Conservation (phyloP, 2,888 invertebrate species). For the Congeria kusceri region DNA sequence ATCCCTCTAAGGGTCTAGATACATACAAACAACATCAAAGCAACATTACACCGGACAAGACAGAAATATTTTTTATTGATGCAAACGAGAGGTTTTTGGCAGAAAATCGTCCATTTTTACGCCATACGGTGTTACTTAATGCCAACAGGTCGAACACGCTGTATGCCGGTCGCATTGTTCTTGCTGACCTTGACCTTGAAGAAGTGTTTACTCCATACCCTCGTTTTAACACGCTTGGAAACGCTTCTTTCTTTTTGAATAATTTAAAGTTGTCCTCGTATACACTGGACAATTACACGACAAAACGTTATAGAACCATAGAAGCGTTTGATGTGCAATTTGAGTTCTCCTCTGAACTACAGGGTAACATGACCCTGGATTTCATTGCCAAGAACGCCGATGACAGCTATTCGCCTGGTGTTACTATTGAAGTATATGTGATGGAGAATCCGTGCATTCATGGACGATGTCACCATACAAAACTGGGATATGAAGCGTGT, state of each 20-base stretch:
- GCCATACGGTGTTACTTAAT: conserved; percentile 14
- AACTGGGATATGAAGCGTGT: conserved; percentile 31
- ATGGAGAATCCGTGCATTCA: conserved; percentile 55
- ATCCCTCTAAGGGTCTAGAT: no score
- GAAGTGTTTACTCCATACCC: no score
- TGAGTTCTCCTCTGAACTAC: conserved; percentile 19
- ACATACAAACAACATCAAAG: no score
- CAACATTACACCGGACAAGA: conserved; percentile 27
- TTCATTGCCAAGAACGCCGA: no score
- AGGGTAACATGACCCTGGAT: conserved; percentile 55
- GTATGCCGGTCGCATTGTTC: conserved; percentile 38
- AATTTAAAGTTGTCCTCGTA: no score
- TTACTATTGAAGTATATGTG: no score
- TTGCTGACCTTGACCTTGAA: conserved; percentile 45
- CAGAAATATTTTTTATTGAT: conserved; percentile 44
- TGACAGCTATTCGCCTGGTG: no score
- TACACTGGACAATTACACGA: conserved; percentile 17
- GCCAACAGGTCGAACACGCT: conserved; percentile 34
- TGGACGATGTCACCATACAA: conserved; percentile 56
- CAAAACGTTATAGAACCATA: conserved; percentile 27
- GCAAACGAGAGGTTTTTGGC: conserved; percentile 28
- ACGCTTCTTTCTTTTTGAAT: no score
- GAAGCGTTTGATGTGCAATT: conserved; percentile 39
- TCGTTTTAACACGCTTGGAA: no score
- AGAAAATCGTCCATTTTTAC: conserved; percentile 34